These are phyloP conservation scores for Capromys pilorides DNA, from an alignment of 2,797 vertebrate species.

Conservation along the genomic window DNA sequence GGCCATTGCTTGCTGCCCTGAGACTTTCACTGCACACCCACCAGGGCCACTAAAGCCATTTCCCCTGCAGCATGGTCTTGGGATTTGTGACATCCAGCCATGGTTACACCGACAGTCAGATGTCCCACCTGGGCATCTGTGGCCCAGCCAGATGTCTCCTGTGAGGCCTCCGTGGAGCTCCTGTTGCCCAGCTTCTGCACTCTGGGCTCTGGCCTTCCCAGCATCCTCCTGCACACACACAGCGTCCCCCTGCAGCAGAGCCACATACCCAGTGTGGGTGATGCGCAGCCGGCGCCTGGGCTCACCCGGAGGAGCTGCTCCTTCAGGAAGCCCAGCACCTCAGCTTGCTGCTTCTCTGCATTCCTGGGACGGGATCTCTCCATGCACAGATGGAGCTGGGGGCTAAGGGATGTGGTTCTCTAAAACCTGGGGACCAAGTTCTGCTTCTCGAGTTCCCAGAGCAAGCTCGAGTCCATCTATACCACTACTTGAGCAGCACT, in stretches of 20 bases:
- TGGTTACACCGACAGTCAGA: rapidly evolving
- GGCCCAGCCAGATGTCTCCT: neutral
- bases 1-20: too few species aligned
- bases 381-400: too few species aligned
- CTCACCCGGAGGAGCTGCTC: too few species aligned
- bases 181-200: neutral
- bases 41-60: neutral
- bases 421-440: neutral
- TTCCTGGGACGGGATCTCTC: neutral
- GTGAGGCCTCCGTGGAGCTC: too few species aligned
- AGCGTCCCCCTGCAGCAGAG: neutral
- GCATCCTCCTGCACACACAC: neutral
- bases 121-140: rapidly evolving
- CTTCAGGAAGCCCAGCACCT: neutral
- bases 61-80: neutral
- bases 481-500: neutral
- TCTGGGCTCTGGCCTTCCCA: neutral
- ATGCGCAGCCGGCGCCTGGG: too few species aligned
- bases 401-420: neutral
- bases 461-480: neutral
- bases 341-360: neutral
- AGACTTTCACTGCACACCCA: neutral
- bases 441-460: neutral
- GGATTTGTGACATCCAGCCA: neutral
- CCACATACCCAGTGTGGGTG: too few species aligned